Base-by-base conservation (phyloP, 2,113 vertebrate species). In the Promerops cafer region DNA sequence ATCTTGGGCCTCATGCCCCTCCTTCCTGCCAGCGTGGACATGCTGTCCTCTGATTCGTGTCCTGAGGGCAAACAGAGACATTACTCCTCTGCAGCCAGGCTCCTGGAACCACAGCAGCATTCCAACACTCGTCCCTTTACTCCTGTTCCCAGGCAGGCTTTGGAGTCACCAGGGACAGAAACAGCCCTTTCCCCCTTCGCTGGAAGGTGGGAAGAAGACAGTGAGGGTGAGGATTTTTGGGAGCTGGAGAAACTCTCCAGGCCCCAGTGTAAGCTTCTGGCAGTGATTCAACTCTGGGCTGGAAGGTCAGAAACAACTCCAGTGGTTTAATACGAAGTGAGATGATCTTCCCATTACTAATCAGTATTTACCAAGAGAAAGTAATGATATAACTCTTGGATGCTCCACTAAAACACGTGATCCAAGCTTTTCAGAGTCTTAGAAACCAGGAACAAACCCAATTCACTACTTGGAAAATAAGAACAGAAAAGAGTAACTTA, bases 1-100 rank as follows among this genome's bases (percentile, higher is more conserved):
- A 99, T 99, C 98, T 99, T 99, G 97, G 99, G 99, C 96, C 99
- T 99, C 98, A 99, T 99, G 91, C 99, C 99, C 69, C 99, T 98
- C 47, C 99, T 99, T 92, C 99, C 99, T 66, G 99, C 99, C 97
- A 99, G 98, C 24, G 99, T 99, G 91, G 99, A 99, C 98, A 99
- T 99, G 98, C 99, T 99, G 94, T 99, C 99, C 97, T 99, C 99
- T 75, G 99, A 99, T 93, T 99, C 99, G 87, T 99, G 99, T 88
- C 99, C 99, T 99, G 98, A 85, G 98, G 97, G 93, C 84, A 97
- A 97, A 95, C 3, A 95, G 17, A 21, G 13, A 70, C 6, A 40
- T 94, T 92, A 97, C 26, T 65, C 52, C 83, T 26, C 2, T 19
- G 66, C 57, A 90, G 74, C 31, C 40, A 69, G 65, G 27, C 50